Evolutionary conservation across 2,113 vertebrate species (phyloP).

Genomic region (Neogobius melanostomus): DNA sequence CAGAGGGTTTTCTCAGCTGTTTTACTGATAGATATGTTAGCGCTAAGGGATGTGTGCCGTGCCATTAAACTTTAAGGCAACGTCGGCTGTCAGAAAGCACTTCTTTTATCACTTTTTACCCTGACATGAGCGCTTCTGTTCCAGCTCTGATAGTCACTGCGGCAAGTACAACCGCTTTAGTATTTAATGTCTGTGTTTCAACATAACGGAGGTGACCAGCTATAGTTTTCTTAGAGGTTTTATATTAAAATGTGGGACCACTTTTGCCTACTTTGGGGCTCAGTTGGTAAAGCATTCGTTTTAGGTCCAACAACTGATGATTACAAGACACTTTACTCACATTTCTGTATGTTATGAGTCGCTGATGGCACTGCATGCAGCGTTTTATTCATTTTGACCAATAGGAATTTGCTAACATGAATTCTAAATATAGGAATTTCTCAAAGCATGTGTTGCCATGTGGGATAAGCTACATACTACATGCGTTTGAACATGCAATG

Average conservation of each 20-base stretch:
- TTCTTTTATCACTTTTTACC: slow-evolving; percentile 39
- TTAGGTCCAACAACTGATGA: too few species aligned
- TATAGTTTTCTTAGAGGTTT: too few species aligned
- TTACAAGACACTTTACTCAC: too few species aligned
- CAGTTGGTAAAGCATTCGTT: too few species aligned
- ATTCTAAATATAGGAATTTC: too few species aligned
- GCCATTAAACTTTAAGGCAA: slow-evolving; percentile 48
- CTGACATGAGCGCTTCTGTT: slow-evolving; percentile 28
- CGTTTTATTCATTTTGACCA: too few species aligned
- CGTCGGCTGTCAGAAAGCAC: slow-evolving; percentile 24
- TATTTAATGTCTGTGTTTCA: neutral
- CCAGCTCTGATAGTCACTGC: slow-evolving; percentile 4
- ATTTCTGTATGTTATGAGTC: too few species aligned
- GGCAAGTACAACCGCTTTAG: neutral
- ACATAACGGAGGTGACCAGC: neutral
- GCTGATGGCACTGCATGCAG: too few species aligned
- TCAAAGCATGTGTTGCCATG: neutral
- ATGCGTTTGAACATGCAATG: slow-evolving; percentile 6
- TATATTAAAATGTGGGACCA: too few species aligned
- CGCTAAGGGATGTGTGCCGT: slow-evolving; percentile 34
- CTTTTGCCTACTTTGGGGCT: too few species aligned
- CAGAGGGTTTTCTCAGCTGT: slow-evolving; percentile 41
- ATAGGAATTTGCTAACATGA: too few species aligned
- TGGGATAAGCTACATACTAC: slow-evolving; percentile 1
- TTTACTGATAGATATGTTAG: slow-evolving; percentile 35